Evolutionary conservation across 2,113 vertebrate genomes (phyloP).

Genomic region (Thunnus maccoyii): DNA sequence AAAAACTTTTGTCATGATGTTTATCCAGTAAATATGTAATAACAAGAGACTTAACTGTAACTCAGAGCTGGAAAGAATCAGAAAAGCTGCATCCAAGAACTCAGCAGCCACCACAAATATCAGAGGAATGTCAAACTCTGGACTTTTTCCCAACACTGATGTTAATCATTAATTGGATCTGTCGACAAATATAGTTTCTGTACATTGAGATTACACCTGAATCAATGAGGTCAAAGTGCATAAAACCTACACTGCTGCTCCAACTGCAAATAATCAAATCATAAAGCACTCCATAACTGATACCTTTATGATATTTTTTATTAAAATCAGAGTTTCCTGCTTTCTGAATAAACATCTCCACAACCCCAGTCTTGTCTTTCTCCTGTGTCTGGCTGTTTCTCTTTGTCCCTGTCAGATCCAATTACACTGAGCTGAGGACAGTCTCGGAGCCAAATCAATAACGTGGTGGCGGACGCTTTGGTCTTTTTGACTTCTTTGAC

Average conservation of each 20-base stretch:
- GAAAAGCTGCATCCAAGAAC: not conserved
- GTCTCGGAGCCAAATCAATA: constrained; percentile 17
- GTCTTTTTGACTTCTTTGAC: not conserved
- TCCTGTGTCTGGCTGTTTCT: not conserved
- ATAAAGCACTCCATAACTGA: no score
- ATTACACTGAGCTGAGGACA: constrained; percentile 31
- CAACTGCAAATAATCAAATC: no score
- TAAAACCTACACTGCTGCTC: not conserved
- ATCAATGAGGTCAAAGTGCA: constrained; percentile 30
- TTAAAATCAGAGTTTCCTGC: not conserved
- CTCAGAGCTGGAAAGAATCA: not conserved
- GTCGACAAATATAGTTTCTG: constrained; percentile 50
- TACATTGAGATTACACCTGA: not conserved
- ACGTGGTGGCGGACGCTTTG: not conserved
- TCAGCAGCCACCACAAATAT: not conserved
- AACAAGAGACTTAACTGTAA: not conserved
- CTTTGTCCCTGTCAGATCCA: constrained; percentile 8
- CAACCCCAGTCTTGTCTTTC: constrained; percentile 10
- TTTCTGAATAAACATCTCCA: constrained; percentile 1
- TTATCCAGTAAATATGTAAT: not conserved
- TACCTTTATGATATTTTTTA: not conserved
- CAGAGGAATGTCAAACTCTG: constrained; percentile 21
- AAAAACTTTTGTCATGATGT: not conserved
- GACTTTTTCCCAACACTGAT: not conserved
- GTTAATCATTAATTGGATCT: constrained; percentile 66